A percentile compares a stretch with the other conserved stretches of the same genome.
phyloP scores from a whole-genome alignment of 2,797 vertebrate genomes.

The Ctenopoma multispine region DNA sequence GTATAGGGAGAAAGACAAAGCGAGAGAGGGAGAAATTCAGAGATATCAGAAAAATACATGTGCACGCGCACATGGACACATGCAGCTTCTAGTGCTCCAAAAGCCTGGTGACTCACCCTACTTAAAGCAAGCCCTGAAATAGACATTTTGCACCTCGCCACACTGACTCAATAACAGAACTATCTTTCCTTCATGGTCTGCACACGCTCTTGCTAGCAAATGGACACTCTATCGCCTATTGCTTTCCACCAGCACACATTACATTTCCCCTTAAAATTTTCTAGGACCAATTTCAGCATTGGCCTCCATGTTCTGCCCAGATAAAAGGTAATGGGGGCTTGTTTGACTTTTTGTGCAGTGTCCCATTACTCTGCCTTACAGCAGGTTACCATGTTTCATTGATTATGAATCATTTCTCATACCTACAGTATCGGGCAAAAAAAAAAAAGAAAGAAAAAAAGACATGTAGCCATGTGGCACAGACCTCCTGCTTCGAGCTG shows the following conservation, averaged over 20 bases:
- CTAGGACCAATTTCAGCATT: constrained; percentile 66
- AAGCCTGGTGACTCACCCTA: constrained; percentile 81
- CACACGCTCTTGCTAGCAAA: constrained; percentile 67
- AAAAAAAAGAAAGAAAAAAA: not conserved
- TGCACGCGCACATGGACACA: constrained; percentile 38
- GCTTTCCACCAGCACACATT: constrained; percentile 65
- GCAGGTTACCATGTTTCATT: constrained; percentile 63
- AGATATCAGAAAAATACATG: constrained; percentile 42
- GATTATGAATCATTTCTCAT: constrained; percentile 65
- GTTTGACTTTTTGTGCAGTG: constrained; percentile 74
- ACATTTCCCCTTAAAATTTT: constrained; percentile 63
- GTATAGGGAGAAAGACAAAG: constrained; percentile 30
- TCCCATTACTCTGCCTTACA: constrained; percentile 63
- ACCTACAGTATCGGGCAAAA: constrained; percentile 46
- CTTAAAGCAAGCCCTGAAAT: constrained; percentile 82
- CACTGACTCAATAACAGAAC: constrained; percentile 78
- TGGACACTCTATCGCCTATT: constrained; percentile 65
- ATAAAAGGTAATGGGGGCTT: constrained; percentile 76
- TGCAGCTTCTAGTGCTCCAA: constrained; percentile 70
- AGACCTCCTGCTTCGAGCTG: constrained; percentile 53
- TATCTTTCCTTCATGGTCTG: constrained; percentile 74
- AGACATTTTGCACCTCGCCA: constrained; percentile 80
- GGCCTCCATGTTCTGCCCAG: constrained; percentile 67
- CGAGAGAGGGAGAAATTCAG: constrained; percentile 35
- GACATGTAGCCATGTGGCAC: constrained; percentile 61